Base-by-base conservation (phyloP, 1,140 invertebrate species). In the Bilobella aurantiaca region DNA sequence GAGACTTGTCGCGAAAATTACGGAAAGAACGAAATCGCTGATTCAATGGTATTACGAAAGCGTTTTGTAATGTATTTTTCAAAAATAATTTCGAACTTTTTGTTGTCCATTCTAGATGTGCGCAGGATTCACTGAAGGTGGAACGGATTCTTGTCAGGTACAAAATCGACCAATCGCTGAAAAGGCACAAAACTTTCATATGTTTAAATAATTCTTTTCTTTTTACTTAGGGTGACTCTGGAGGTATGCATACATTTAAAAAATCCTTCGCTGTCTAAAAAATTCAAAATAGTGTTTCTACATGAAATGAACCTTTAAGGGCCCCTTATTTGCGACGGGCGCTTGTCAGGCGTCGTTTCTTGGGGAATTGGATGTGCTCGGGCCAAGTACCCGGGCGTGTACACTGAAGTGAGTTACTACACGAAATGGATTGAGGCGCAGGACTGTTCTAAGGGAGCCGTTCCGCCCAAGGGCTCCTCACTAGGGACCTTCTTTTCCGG, bases 71-170 rank as follows among this genome's bases (percentile, higher is more conserved):
- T 12, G 8, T 42, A 42, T 12, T 42, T 12, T 42, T 12, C 18
- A 8, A 18, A 12, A 42, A 42, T 12, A 18, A 8, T 18, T 12
- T 42, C 34, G 34, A n/a, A n/a, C n/a, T n/a, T n/a, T n/a, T n/a
- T n/a, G n/a, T n/a, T 42, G 8, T 42, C 34, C 34, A 8, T 42
- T 42, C 34, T 42, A 42, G 34, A 8, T 42, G 14, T 73, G 71
- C 62, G 71, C 69, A 2, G 71, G 71, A 2, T 70, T 62, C 32
- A 56, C 28, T 0, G 62, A 70, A 29, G 71, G 71, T 1, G 71
- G 68, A n/a, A 65, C 57, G n/a, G 71, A 70, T 47, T 70, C 71
- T 8, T 73, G 68, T 23, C 70, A 72, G 62, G 70, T 66, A 61
- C 21, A 2, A 25, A 30, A 64, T 34, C 8, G 37, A 42, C 31